Evolutionary conservation across 53 echinoderm and acorn worm species (phyloP).

Genomic region (Zoroaster sp.): DNA sequence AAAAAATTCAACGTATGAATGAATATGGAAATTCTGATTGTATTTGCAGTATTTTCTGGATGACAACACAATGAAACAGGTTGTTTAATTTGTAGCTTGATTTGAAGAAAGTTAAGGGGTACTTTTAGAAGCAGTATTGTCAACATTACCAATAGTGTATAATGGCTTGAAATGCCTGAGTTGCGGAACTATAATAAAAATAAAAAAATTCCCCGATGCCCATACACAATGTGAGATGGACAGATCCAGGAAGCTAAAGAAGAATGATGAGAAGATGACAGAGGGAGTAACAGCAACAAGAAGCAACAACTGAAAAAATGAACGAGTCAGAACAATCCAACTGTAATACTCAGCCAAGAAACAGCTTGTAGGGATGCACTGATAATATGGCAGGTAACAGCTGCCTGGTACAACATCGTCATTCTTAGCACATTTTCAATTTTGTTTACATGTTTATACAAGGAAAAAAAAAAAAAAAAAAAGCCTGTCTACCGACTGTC

Average conservation of each 20-base stretch:
- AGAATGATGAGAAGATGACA: not conserved
- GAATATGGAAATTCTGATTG: too few species aligned
- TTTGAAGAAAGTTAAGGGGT: too few species aligned
- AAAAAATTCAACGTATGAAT: too few species aligned
- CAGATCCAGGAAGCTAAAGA: not conserved
- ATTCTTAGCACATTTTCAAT: not conserved
- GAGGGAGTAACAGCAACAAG: not conserved
- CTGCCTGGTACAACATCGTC: not conserved
- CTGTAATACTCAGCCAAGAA: not conserved
- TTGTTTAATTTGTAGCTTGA: too few species aligned
- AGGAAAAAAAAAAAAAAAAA: not conserved
- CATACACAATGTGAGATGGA: not conserved
- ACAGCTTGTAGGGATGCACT: not conserved
- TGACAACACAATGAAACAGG: too few species aligned
- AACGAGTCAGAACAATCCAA: not conserved
- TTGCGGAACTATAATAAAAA: too few species aligned
- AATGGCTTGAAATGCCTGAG: too few species aligned
- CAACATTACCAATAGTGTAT: too few species aligned
- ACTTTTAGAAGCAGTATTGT: too few species aligned
- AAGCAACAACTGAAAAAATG: not conserved
- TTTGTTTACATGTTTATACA: not conserved
- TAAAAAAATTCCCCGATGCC: not conserved
- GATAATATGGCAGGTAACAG: not conserved
- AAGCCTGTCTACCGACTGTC: constrained; percentile 9
- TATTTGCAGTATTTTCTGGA: too few species aligned